Percentiles rank a stretch among this genome's conserved stretches.
These are phyloP conservation scores for Mormyrus hasselquistii DNA, from an alignment of 2,797 vertebrate species.

Conservation along the genomic window DNA sequence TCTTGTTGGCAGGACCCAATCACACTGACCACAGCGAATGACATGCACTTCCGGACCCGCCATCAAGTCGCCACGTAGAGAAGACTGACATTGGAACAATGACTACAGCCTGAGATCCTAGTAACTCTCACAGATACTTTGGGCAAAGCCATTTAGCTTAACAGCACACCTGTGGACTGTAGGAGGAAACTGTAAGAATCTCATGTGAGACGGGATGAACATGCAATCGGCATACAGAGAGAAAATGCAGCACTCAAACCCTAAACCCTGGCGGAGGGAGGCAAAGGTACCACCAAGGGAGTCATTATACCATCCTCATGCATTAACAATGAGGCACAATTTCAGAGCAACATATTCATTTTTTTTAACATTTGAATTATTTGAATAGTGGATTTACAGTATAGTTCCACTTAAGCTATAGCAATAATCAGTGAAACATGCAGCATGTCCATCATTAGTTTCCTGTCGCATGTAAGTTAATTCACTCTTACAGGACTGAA, in stretches of 20 bases:
- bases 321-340: conserved; percentile 15
- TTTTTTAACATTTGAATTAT: not conserved
- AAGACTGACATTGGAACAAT: not conserved
- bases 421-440: not conserved
- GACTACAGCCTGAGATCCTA: not conserved
- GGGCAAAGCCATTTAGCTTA: not conserved
- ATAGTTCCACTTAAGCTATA: not conserved
- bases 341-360: not conserved
- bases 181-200: not conserved
- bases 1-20: not conserved
- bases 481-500: not conserved
- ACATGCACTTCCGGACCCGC: not conserved
- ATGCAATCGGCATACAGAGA: not conserved
- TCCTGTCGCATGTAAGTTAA: not conserved
- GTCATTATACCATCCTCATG: not conserved
- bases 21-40: not conserved
- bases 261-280: not conserved
- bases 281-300: not conserved
- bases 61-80: not conserved
- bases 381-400: not conserved
- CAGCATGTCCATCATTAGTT: not conserved
- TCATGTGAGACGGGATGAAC: not conserved
- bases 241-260: not conserved
- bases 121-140: not conserved
- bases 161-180: not conserved